Conservation (phyloP, 2,797 vertebrate genomes). For the Phoeniculus purpureus region DNA sequence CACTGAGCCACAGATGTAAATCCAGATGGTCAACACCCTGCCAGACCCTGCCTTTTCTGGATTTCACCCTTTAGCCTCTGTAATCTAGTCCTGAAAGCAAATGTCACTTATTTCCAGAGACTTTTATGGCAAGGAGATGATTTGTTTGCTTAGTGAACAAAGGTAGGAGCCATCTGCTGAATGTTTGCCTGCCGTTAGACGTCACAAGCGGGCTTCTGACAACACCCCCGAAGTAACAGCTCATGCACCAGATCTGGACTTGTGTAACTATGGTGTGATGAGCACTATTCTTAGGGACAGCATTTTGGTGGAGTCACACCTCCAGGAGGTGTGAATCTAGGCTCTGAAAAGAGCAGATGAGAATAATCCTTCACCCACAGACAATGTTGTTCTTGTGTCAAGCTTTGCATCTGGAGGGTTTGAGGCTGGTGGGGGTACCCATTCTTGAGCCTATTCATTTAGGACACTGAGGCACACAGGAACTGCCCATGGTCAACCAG, state of each 20-base stretch:
- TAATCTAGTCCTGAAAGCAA: background rate
- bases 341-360: slow-evolving; percentile 67
- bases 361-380: slow-evolving; percentile 53
- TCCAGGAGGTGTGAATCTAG: slow-evolving; percentile 50
- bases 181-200: background rate
- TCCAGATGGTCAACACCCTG: background rate
- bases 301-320: slow-evolving; percentile 52
- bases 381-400: background rate
- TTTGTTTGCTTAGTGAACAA: slow-evolving; percentile 32
- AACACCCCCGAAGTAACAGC: slow-evolving; percentile 59
- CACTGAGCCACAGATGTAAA: background rate
- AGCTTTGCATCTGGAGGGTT: background rate
- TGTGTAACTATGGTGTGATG: slow-evolving; percentile 27
- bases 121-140: background rate
- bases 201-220: slow-evolving; percentile 49
- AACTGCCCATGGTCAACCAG: fast-evolving
- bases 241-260: slow-evolving; percentile 45
- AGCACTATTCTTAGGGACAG: slow-evolving; percentile 65
- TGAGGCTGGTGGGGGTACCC: background rate
- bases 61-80: background rate
- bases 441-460: background rate
- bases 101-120: background rate
- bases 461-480: background rate
- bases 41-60: background rate
- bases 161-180: slow-evolving; percentile 63